Percentiles rank a stretch among this genome's conserved stretches.
These are phyloP conservation scores for Phrynosoma blainvillii DNA, from an alignment of 2,113 vertebrate genomes.

Conservation along the genomic window DNA sequence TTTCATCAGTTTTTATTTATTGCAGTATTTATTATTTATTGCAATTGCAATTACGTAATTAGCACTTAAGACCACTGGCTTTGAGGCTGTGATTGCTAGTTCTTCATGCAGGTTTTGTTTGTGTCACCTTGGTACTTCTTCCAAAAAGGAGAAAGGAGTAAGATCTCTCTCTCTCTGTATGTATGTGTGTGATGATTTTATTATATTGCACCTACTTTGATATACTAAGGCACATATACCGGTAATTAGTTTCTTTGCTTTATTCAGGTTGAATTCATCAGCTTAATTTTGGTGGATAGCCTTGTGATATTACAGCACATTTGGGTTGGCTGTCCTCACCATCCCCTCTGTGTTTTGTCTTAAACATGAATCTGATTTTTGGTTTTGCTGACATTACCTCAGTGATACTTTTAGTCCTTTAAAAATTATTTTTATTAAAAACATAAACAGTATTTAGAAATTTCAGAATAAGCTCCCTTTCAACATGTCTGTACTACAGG, in stretches of 20 bases:
- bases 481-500: too few species aligned
- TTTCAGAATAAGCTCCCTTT: too few species aligned
- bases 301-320: not conserved
- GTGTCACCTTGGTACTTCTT: not conserved
- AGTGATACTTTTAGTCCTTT: not conserved
- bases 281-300: not conserved
- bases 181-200: too few species aligned
- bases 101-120: conserved; percentile 32
- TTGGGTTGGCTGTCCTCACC: not conserved
- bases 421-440: too few species aligned
- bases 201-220: too few species aligned
- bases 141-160: not conserved
- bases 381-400: not conserved
- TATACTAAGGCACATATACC: too few species aligned
- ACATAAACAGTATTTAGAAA: too few species aligned
- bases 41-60: conserved; percentile 52
- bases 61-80: conserved; percentile 45
- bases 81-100: conserved; percentile 45
- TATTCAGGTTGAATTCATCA: not conserved
- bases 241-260: not conserved
- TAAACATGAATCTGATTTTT: too few species aligned
- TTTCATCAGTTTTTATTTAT: conserved; percentile 57
- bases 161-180: too few species aligned
- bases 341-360: not conserved
- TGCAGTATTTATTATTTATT: conserved; percentile 54